A percentile compares a stretch with the other conserved stretches of the same genome.
Evolutionary conservation across 2,113 vertebrate species (phyloP).

Genomic region (Cheilinus undulatus): DNA sequence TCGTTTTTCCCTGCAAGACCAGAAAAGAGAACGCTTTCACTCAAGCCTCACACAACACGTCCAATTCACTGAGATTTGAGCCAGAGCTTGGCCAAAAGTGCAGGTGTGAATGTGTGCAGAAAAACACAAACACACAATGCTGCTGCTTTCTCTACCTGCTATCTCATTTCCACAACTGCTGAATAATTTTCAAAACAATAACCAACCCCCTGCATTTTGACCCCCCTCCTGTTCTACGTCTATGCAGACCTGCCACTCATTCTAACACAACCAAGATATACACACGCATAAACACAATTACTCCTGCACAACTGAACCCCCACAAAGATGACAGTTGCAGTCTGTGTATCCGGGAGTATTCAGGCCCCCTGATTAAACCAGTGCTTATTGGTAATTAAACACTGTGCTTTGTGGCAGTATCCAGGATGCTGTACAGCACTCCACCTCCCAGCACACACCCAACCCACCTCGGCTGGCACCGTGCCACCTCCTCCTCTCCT

Average conservation of each 20-base stretch:
- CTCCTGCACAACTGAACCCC: slow-evolving; percentile 33
- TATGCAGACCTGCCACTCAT: slow-evolving; percentile 32
- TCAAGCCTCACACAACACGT: slow-evolving; percentile 60
- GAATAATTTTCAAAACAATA: slow-evolving; percentile 65
- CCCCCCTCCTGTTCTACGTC: neutral
- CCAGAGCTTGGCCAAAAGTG: slow-evolving; percentile 67
- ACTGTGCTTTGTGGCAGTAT: slow-evolving; percentile 73
- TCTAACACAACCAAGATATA: slow-evolving; percentile 46
- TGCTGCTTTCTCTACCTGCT: slow-evolving; percentile 11
- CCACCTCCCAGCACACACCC: slow-evolving; percentile 44
- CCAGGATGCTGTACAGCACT: slow-evolving; percentile 70
- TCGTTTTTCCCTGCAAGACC: slow-evolving; percentile 60
- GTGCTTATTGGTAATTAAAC: slow-evolving; percentile 81
- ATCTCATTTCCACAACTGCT: slow-evolving; percentile 55
- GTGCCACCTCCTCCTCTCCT: slow-evolving; percentile 51
- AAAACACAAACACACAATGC: slow-evolving; percentile 5
- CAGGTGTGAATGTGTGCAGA: slow-evolving; percentile 62
- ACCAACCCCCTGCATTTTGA: slow-evolving; percentile 36
- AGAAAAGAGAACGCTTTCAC: slow-evolving; percentile 64
- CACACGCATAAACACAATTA: slow-evolving; percentile 10
- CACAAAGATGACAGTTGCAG: slow-evolving; percentile 60
- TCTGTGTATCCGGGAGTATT: slow-evolving; percentile 58
- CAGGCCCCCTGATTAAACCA: slow-evolving; percentile 68
- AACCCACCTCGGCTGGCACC: slow-evolving; percentile 62
- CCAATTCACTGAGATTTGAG: slow-evolving; percentile 67